These are phyloP conservation scores for Parnassius mnemosyne DNA, from an alignment of 2,888 invertebrate species.

Conservation along the genomic window DNA sequence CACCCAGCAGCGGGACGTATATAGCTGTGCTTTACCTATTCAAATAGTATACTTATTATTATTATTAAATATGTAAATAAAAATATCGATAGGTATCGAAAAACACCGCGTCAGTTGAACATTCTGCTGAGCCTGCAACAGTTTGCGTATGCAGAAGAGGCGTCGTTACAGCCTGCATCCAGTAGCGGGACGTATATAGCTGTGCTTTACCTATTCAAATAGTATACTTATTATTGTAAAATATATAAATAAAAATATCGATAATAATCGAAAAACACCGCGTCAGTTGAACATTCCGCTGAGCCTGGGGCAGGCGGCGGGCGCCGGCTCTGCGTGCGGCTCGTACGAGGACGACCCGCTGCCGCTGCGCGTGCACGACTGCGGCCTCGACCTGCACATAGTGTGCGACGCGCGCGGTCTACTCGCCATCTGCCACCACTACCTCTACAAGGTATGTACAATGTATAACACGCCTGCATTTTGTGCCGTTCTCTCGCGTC, in stretches of 20 bases:
- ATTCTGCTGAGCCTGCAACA: constrained; percentile 91
- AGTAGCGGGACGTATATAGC: no score
- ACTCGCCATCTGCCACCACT: constrained; percentile 88
- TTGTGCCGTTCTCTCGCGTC: no score
- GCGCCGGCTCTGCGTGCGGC: constrained; percentile 80
- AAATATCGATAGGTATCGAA: no score
- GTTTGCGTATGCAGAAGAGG: constrained; percentile 40
- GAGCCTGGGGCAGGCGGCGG: constrained; percentile 85
- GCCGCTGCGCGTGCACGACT: constrained; percentile 89
- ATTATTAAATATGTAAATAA: no score
- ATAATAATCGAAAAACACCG: no score
- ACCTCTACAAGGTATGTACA: constrained; percentile 85
- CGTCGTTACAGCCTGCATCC: no score
- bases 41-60: no score
- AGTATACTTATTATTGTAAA: no score
- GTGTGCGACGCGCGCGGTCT: constrained; percentile 87
- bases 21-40: no score
- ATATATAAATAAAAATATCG: no score
- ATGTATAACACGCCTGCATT: background rate
- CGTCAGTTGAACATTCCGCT: constrained; percentile 89
- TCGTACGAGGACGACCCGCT: constrained; percentile 91
- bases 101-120: constrained; percentile 81
- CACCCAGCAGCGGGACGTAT: no score
- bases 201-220: no score
- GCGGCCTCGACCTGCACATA: constrained; percentile 89